A percentile compares a stretch with the other conserved stretches of the same genome.
These are phyloP conservation scores for Rhagonycha lutea DNA, from an alignment of 2,888 invertebrate genomes.

Conservation along the genomic window DNA sequence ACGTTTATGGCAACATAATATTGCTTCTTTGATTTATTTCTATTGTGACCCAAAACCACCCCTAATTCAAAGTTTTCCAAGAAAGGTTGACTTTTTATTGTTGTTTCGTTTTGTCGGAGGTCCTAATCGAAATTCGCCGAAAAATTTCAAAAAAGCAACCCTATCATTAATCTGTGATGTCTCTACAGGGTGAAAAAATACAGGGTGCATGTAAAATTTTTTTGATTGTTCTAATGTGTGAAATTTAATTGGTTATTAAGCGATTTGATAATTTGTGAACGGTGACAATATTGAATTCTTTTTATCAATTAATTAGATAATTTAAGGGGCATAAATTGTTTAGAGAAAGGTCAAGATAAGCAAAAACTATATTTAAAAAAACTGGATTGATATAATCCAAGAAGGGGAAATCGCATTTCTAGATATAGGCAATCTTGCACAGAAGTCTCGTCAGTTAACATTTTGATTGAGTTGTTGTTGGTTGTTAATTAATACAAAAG, in stretches of 20 bases:
- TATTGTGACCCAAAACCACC: background rate
- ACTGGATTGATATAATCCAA: conserved; percentile 14
- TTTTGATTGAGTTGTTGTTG: conserved; percentile 21
- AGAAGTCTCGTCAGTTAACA: conserved; percentile 24
- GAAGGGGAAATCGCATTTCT: conserved; percentile 28
- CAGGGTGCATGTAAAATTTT: background rate
- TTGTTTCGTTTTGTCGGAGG: background rate
- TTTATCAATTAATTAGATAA: conserved; percentile 8
- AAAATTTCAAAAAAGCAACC: background rate
- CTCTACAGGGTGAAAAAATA: background rate
- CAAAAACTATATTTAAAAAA: conserved; percentile 8
- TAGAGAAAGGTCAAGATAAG: conserved; percentile 17
- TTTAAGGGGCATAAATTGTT: conserved; percentile 18
- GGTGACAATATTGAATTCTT: background rate
- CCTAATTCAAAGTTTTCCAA: background rate
- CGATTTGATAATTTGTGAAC: background rate
- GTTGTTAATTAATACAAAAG: conserved; percentile 6
- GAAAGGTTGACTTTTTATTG: background rate
- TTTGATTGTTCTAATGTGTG: background rate
- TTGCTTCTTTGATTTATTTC: background rate
- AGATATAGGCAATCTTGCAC: conserved; percentile 29
- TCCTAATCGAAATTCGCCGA: background rate
- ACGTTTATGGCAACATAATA: background rate
- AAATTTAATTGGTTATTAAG: background rate
- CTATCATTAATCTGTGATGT: background rate